A percentile compares a stretch with the other conserved stretches of the same genome.
These are phyloP conservation scores for Enhydra lutris DNA, from an alignment of 2,113 vertebrate species.

Conservation along the genomic window DNA sequence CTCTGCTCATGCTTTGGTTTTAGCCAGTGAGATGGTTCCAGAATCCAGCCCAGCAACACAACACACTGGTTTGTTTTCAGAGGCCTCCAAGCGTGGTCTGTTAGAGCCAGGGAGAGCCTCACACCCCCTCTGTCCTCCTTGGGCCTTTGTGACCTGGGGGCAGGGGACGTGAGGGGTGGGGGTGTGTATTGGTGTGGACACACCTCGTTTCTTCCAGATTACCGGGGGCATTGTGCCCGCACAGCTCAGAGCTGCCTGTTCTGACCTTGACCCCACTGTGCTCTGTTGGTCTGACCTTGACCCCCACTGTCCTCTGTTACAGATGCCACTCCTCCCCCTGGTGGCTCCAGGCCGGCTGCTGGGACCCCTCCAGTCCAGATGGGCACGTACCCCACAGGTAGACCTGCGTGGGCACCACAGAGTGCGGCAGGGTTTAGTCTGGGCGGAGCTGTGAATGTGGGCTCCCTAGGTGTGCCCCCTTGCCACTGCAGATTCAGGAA, in stretches of 20 bases:
- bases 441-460: background rate
- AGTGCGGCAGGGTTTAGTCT: fast-evolving
- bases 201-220: background rate
- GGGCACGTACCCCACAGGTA: conserved; percentile 29
- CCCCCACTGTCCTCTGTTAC: background rate
- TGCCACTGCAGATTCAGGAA: background rate
- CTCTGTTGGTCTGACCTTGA: background rate
- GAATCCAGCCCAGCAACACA: too few relatives aligned
- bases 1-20: too few relatives aligned
- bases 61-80: too few relatives aligned
- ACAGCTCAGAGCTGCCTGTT: too few relatives aligned
- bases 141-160: too few relatives aligned
- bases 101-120: too few relatives aligned
- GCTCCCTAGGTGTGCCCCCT: fast-evolving
- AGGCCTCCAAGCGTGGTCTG: too few relatives aligned
- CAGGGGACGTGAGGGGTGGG: too few relatives aligned
- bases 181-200: background rate
- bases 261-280: too few relatives aligned
- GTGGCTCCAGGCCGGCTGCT: fast-evolving
- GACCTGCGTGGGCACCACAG: fast-evolving
- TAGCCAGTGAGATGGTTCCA: too few relatives aligned
- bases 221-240: fast-evolving
- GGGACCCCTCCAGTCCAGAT: background rate
- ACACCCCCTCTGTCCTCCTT: background rate
- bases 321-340: fast-evolving